A percentile compares a stretch with the other conserved stretches of the same genome.
phyloP scores from a whole-genome alignment of 1,140 invertebrate species.

The Stegodyphus mimosarum region DNA sequence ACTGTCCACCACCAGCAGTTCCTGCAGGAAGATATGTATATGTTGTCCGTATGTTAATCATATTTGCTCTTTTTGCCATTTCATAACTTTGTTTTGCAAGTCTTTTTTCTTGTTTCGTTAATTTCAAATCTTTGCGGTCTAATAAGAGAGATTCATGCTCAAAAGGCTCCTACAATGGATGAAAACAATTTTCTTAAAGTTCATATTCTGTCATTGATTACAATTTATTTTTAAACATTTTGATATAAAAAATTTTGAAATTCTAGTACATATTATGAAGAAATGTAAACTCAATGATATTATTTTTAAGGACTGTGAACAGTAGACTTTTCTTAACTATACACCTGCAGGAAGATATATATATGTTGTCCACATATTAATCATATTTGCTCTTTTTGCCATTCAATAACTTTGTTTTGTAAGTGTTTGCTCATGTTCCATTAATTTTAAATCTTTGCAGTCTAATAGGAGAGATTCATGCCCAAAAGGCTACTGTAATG shows the following conservation, averaged over 20 bases:
- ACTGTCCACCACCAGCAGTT: constrained; percentile 32
- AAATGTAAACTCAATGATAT: no score
- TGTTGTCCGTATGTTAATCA: constrained; percentile 55
- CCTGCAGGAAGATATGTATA: constrained; percentile 52
- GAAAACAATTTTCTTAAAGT: background rate
- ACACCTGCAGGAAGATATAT: constrained; percentile 36
- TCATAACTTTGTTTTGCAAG: constrained; percentile 94
- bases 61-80: constrained; percentile 64
- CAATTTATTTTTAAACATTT: background rate
- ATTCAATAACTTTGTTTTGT: constrained; percentile 92
- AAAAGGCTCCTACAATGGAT: constrained; percentile 80
- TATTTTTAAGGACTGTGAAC: no score
- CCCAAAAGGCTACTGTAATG: constrained; percentile 84
- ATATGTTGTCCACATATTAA: constrained; percentile 52
- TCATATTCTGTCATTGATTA: background rate
- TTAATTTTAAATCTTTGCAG: constrained; percentile 94
- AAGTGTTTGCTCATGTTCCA: constrained; percentile 91
- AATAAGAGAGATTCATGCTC: constrained; percentile 96
- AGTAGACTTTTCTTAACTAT: no score
- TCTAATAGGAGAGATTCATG: constrained; percentile 97
- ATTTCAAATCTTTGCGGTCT: constrained; percentile 94
- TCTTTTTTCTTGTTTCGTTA: constrained; percentile 94
- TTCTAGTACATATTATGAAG: no score
- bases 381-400: constrained; percentile 60
- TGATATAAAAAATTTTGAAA: background rate